Base-by-base conservation (phyloP, 2,113 vertebrate genomes). In the Megaleporinus macrocephalus region DNA sequence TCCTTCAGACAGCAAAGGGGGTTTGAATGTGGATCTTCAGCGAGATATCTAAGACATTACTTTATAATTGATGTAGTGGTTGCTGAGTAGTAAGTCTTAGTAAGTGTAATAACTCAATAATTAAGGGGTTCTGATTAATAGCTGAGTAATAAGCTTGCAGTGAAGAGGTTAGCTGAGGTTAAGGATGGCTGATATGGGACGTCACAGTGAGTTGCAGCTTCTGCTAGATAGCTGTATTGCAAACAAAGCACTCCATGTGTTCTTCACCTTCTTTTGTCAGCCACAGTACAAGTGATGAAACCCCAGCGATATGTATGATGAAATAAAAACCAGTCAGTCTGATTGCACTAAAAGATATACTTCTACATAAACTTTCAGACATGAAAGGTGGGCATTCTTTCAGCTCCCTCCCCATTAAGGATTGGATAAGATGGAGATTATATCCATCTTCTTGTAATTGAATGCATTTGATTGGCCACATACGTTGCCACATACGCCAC, bases 171-270 rank as follows among this genome's bases (percentile, higher is more conserved):
- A 10, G 10, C 29, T 44, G 30, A 57, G 33, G 18, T 14, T 72
- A 29, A 29, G 55, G 16, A 61, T 79, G 36, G 41, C 55, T 72
- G 16, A 79, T 68, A 10, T 36, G 33, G 69, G 53, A 61, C 68
- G 16, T 22, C 65, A 36, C 65, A 6, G 14, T 65, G 62, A 65
- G 62, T 18, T 18, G 62, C 26, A 24, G 27, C 27, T 29, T 30
- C 0, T 30, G 13, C 13, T 65, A 4, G 41, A 44, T 44, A 11
- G 26, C 27, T 24, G 5, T 29, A 30, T 18, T 65, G 61, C 26
- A 30, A 30, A 18, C 14, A 41, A 70, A 70, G 30, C 77, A 13
- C 15, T 59, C n/a, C 29, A 57, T 7, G 14, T 65, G 26, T 65
- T 30, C 27, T 30, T 5, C 41, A 44, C 29, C 59, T 62, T 62